Evolutionary conservation across 2,113 vertebrate genomes (phyloP), one percentile per base, ranked within the genome.

Genomic region (Atrichornis clamosus): DNA sequence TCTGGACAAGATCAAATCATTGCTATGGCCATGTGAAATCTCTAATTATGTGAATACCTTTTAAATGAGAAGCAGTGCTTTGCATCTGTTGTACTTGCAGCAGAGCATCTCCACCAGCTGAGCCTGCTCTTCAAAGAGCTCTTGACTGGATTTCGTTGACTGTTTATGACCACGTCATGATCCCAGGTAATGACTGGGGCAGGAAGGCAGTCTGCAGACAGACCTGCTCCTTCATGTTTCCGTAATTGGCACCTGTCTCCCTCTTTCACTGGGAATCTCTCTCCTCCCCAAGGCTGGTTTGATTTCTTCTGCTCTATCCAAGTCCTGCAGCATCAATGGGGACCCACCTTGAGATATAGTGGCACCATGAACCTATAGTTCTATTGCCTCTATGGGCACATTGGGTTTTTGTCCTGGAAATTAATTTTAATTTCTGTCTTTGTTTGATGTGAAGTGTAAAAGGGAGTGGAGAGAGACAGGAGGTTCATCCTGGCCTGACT

Each of bases 21-120:
- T 67, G 85, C 76, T 83, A 90, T 84, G 94, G 87, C 27, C 3
- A 67, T 75, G 84, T 84, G 81, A 69, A 97, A 96, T 95, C 96
- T 98, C 85, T 98, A 96, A 97, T 98, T 97, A 97, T 23, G 9
- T 35, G 70, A 84, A 84, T 97, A 93, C 90, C 92, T 93, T 46
- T 90, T 95, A 97, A 97, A 97, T 98, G 97, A 97, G 96, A 96
- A 97, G 96, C 93, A 95, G 73, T 92, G 91, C 87, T 95, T 97
- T 94, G 77, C 93, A 69, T 94, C 64, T 95, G 77, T 50, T 63
- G 65, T 96, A 91, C 94, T 96, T 85, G 70, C 83, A 94, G 70
- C 96, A 90, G 89, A 92, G 72, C 89, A 94, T 96, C 95, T 95
- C 91, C 37, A 42, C 73, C 94, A 93, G 96, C 93, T 87, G 60